Conservation (phyloP, 2,888 invertebrate species). For the Molorchus minor region DNA sequence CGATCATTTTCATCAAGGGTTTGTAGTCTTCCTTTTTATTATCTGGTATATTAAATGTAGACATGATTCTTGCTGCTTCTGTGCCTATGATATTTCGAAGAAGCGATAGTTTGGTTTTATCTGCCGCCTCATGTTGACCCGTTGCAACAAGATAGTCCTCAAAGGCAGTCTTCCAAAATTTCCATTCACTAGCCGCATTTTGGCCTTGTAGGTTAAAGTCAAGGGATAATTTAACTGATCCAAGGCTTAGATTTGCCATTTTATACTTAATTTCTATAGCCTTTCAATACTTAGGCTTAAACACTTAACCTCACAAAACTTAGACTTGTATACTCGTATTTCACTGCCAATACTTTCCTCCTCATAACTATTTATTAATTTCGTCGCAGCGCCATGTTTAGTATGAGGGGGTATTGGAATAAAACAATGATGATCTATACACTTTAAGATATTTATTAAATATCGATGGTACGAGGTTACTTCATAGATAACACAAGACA, state of each 20-base stretch:
- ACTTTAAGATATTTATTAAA: too few relatives aligned
- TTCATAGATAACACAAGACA: too few relatives aligned
- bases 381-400: too few relatives aligned
- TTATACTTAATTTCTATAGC: too few relatives aligned
- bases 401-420: too few relatives aligned
- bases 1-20: slow-evolving; percentile 25
- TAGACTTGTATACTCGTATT: too few relatives aligned
- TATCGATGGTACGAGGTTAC: too few relatives aligned
- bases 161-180: slow-evolving; percentile 41
- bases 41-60: slow-evolving; percentile 26
- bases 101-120: slow-evolving; percentile 38
- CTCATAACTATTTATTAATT: too few relatives aligned
- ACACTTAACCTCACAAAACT: too few relatives aligned
- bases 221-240: slow-evolving; percentile 34
- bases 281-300: too few relatives aligned
- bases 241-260: slow-evolving; percentile 5
- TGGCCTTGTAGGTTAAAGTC: slow-evolving; percentile 42
- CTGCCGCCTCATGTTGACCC: slow-evolving; percentile 35
- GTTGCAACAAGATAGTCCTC: slow-evolving; percentile 42
- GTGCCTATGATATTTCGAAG: slow-evolving; percentile 35
- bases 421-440: too few relatives aligned
- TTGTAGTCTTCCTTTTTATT: slow-evolving; percentile 23
- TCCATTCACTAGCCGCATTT: slow-evolving; percentile 43
- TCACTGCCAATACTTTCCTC: too few relatives aligned
- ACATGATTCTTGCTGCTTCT: slow-evolving; percentile 33